These are phyloP conservation scores for Chelon labrosus DNA, from an alignment of 2,797 vertebrate genomes.

Conservation along the genomic window DNA sequence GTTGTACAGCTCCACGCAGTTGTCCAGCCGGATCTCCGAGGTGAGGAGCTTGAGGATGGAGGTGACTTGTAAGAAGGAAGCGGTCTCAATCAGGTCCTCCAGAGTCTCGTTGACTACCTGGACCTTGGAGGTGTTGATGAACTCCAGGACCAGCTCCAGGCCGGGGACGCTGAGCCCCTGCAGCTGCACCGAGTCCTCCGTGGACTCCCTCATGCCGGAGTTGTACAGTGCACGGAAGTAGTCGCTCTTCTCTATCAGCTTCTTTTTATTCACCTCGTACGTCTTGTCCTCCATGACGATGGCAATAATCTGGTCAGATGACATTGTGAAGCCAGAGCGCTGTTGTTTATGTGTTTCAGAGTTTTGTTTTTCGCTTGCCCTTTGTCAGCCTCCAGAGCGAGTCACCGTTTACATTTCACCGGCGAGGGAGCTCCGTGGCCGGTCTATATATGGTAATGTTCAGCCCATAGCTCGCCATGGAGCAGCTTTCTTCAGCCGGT, in stretches of 20 bases:
- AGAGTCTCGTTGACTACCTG: constrained; percentile 87
- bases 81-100: constrained; percentile 93
- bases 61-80: constrained; percentile 94
- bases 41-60: constrained; percentile 90
- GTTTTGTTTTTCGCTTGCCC: constrained; percentile 24
- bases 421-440: constrained; percentile 64
- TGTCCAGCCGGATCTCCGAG: constrained; percentile 89
- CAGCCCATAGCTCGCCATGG: constrained; percentile 65
- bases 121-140: constrained; percentile 93
- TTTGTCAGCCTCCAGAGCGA: constrained; percentile 41
- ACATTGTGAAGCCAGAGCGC: constrained; percentile 72
- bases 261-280: constrained; percentile 92
- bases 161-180: constrained; percentile 92
- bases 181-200: constrained; percentile 88
- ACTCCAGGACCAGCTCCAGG: constrained; percentile 93
- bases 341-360: neutral
- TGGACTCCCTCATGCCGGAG: constrained; percentile 97
- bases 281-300: constrained; percentile 91
- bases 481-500: constrained; percentile 42
- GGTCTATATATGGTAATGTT: constrained; percentile 87
- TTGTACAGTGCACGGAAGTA: constrained; percentile 96
- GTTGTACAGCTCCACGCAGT: constrained; percentile 91
- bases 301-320: constrained; percentile 88
- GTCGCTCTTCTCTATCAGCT: constrained; percentile 96
- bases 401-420: constrained; percentile 75